Percentiles rank a stretch among this genome's conserved stretches.
phyloP scores from a whole-genome alignment of 1,140 invertebrate genomes.

The Aphaenogaster ashmeadi region DNA sequence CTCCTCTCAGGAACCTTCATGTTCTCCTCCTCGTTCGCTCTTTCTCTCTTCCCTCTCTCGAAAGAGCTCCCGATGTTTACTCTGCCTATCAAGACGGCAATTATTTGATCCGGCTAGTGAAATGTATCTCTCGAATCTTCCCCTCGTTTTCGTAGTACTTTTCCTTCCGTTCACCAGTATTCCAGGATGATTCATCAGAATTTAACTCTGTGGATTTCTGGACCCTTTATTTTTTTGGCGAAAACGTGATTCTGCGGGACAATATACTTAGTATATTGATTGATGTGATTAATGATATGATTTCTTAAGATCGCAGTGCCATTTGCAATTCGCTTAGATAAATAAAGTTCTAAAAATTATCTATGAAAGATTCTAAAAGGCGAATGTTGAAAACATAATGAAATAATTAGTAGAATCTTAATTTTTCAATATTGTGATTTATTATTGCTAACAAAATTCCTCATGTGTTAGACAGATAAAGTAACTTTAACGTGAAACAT shows the following conservation, averaged over 20 bases:
- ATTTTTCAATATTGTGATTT: neutral
- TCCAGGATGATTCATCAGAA: constrained; percentile 31
- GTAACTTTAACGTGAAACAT: neutral
- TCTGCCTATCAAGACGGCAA: constrained; percentile 75
- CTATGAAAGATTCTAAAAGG: neutral
- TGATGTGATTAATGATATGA: neutral
- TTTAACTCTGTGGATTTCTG: constrained; percentile 18
- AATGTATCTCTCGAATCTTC: constrained; percentile 45
- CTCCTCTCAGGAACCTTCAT: constrained; percentile 12
- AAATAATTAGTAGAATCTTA: neutral
- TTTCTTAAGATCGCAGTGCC: neutral
- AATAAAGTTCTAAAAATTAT: neutral
- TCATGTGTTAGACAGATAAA: neutral
- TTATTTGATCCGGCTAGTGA: constrained; percentile 77
- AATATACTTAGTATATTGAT: neutral
- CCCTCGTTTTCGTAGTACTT: neutral
- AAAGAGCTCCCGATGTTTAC: constrained; percentile 69
- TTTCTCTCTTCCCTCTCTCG: neutral
- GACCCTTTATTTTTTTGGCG: neutral
- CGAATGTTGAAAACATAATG: neutral
- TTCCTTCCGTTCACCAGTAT: neutral
- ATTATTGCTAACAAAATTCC: neutral
- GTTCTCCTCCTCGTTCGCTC: neutral
- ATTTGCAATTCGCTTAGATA: neutral
- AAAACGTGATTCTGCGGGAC: neutral